These are phyloP conservation scores for Eublepharis macularius DNA, from an alignment of 2,113 vertebrate genomes.

Conservation along the genomic window DNA sequence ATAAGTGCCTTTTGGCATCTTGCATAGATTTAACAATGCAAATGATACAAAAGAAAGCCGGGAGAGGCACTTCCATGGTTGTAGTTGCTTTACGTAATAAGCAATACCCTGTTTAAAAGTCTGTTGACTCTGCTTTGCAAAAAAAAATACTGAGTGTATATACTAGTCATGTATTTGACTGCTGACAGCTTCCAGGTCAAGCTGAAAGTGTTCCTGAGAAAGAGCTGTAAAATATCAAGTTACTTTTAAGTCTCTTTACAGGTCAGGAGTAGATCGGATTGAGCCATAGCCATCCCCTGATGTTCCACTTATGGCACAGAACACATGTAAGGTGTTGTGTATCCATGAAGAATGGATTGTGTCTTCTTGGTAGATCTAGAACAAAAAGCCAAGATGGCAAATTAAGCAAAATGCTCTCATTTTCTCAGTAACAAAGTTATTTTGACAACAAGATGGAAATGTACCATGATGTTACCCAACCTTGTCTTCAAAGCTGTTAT, in stretches of 20 bases:
- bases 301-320: conserved; percentile 94
- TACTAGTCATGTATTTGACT: conserved; percentile 22
- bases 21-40: conserved; percentile 45
- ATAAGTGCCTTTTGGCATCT: conserved; percentile 2
- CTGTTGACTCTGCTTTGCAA: conserved; percentile 35
- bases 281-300: conserved; percentile 79
- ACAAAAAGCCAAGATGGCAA: conserved; percentile 31
- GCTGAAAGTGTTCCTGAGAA: conserved; percentile 78
- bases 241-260: conserved; percentile 42
- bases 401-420: conserved; percentile 21
- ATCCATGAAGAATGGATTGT: conserved; percentile 85
- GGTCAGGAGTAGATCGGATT: conserved; percentile 66
- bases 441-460: conserved; percentile 51
- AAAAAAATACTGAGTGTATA: not conserved
- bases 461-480: conserved; percentile 65
- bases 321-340: conserved; percentile 92
- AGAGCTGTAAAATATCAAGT: conserved; percentile 41
- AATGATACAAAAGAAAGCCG: conserved; percentile 73
- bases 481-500: conserved; percentile 82
- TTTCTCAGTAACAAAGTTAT: not conserved
- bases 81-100: conserved; percentile 70
- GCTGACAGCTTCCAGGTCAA: conserved; percentile 44
- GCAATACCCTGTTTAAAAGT: conserved; percentile 75
- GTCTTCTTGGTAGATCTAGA: conserved; percentile 91
- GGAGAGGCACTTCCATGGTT: conserved; percentile 80